These are phyloP conservation scores for Tor tambroides DNA, from an alignment of 2,113 vertebrate genomes.

Conservation along the genomic window DNA sequence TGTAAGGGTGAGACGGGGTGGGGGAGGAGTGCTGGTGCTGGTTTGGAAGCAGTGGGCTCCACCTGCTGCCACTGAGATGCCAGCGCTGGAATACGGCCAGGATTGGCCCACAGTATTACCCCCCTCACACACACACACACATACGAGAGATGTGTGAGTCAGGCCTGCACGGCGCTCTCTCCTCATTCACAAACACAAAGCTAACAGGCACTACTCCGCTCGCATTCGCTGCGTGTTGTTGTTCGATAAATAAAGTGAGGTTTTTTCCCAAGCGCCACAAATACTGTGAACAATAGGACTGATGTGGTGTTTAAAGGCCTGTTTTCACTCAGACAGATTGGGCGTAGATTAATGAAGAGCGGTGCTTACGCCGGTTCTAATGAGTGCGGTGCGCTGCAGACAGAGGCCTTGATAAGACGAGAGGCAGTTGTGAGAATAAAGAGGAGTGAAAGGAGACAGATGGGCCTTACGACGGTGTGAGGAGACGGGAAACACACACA, in stretches of 20 bases:
- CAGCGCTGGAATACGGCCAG: conserved; percentile 77
- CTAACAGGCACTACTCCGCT: conserved; percentile 27
- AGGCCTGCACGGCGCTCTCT: conserved; percentile 43
- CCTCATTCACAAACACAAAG: conserved; percentile 57
- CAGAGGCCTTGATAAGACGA: conserved; percentile 27
- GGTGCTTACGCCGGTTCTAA: conserved; percentile 10
- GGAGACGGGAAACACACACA: conserved; percentile 22
- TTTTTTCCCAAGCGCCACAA: conserved; percentile 20
- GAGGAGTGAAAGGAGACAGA: conserved; percentile 41
- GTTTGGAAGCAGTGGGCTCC: conserved; percentile 58
- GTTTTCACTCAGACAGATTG: conserved; percentile 18
- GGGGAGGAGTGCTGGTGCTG: conserved; percentile 30
- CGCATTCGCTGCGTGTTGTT: conserved; percentile 28
- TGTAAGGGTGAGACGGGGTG: conserved; percentile 1
- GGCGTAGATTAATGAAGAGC: conserved; percentile 39
- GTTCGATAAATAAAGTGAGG: conserved; percentile 19
- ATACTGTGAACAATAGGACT: conserved; percentile 26
- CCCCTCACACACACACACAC: conserved; percentile 26
- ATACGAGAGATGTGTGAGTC: conserved; percentile 31
- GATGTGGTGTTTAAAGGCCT: conserved; percentile 29
- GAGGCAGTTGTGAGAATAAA: conserved; percentile 35
- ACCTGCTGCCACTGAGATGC: conserved; percentile 76
- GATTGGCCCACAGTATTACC: conserved; percentile 59
- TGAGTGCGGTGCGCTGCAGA: conserved; percentile 23
- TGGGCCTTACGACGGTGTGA: conserved; percentile 19